Evolutionary conservation across 53 echinoderm and acorn worm genomes (phyloP), one percentile per base, ranked within the genome.

Genomic region (Hippasteria phrygiana): DNA sequence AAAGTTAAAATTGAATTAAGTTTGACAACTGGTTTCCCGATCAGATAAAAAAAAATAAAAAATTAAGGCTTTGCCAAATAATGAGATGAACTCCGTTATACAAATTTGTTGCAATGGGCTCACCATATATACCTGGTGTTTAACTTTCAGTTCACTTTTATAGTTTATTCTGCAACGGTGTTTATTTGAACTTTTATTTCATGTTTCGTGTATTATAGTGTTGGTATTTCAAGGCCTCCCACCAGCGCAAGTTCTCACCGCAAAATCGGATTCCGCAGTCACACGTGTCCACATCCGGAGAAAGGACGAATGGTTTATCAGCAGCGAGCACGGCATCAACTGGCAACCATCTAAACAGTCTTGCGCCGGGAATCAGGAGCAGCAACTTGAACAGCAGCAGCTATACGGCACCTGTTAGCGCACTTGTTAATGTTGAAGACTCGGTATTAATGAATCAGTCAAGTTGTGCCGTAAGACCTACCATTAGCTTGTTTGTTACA

Each of bases 151-250:
- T 24, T 50, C 76, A 31, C 17, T 50, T 79, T 79, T 2, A 42
- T 82, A 65, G 82, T 82, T 82, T 82, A 82, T 82, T 66, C 45
- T 66, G 55, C 62, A 35, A 43, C 42, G 42, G 64, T 82, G 82
- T 82, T 82, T 82, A 82, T 82, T 82, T 82, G 11, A 41, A 82
- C 82, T 82, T 42, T 59, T 22, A 37, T 43, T 41, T 82, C 46
- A 14, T 39, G 24, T n/a, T n/a, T n/a, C n/a, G n/a, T n/a, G n/a
- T n/a, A n/a, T n/a, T n/a, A n/a, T 40, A 42, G 63, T 82, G 82
- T 65, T 31, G 28, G 65, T 82, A 82, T 82, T 82, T 65, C 82
- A 82, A 82, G 82, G 82, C 29, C 82, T 46, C 36, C 37, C 17
- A 28, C 28, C 22, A 48, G 27, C 37, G 20, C 24, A 62, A 38